These are phyloP conservation scores for Camptogramma bilineatum DNA, from an alignment of 2,888 invertebrate genomes.

Conservation along the genomic window DNA sequence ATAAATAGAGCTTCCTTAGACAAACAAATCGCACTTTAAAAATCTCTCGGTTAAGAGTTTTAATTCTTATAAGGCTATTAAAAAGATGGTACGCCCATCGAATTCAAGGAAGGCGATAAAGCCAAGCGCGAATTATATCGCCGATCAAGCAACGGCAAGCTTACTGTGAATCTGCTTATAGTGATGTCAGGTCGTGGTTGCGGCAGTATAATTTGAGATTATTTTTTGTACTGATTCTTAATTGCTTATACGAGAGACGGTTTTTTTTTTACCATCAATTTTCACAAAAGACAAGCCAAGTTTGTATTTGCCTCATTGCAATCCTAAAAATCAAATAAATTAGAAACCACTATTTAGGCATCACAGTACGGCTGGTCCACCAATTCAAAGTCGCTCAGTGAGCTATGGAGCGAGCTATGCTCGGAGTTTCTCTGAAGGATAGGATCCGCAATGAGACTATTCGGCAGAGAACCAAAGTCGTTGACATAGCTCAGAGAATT, in stretches of 20 bases:
- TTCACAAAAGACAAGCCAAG: too few relatives aligned
- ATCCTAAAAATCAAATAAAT: too few relatives aligned
- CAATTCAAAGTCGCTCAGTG: too few relatives aligned
- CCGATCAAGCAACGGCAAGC: conserved; percentile 57
- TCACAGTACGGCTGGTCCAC: too few relatives aligned
- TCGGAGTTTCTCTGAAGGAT: too few relatives aligned
- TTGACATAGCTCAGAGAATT: too few relatives aligned
- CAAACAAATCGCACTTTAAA: background rate
- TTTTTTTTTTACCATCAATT: background rate
- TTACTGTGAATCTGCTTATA: conserved; percentile 40
- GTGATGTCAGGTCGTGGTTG: conserved; percentile 9
- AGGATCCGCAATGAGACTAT: too few relatives aligned
- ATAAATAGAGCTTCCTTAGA: too few relatives aligned
- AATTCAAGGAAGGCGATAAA: conserved; percentile 62
- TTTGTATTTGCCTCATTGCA: too few relatives aligned
- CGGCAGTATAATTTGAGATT: background rate
- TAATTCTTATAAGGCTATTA: conserved; percentile 7
- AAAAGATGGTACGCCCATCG: conserved; percentile 56
- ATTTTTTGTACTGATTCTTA: background rate
- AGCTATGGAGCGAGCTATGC: too few relatives aligned
- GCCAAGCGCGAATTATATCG: conserved; percentile 64
- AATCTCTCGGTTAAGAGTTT: background rate
- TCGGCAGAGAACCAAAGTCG: too few relatives aligned
- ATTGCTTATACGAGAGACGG: background rate
- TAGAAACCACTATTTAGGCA: too few relatives aligned